These are phyloP conservation scores for Phainopepla nitens DNA, from an alignment of 2,113 vertebrate species.

Conservation along the genomic window DNA sequence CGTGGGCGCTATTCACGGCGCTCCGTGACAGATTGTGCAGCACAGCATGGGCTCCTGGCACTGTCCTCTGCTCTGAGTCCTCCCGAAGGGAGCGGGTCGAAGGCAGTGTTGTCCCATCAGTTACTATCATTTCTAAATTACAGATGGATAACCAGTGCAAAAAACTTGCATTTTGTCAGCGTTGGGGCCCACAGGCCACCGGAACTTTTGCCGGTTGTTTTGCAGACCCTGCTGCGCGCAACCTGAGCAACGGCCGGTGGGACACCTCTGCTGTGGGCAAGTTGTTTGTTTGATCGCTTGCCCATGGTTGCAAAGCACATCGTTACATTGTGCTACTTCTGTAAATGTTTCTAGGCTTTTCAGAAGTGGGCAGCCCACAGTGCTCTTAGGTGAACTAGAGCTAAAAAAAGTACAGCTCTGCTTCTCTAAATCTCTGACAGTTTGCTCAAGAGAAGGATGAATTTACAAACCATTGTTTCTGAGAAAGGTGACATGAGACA, in stretches of 20 bases:
- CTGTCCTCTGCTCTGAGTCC: neutral
- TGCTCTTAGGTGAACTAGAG: neutral
- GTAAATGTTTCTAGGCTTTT: neutral
- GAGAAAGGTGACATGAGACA: neutral
- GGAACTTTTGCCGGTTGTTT: neutral
- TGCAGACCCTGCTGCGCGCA: neutral
- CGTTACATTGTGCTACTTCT: neutral
- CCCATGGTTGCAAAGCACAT: neutral
- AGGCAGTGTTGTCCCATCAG: constrained; percentile 1
- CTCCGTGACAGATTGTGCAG: neutral
- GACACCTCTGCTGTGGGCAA: neutral
- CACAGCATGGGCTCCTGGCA: constrained; percentile 2
- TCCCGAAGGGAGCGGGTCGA: neutral
- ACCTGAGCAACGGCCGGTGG: neutral
- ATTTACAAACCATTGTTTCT: neutral
- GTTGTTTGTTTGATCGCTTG: neutral
- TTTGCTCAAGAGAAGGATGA: neutral
- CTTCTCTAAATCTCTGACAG: neutral
- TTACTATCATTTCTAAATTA: constrained; percentile 31
- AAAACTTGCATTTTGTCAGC: neutral
- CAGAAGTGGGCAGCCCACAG: neutral
- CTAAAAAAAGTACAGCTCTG: neutral
- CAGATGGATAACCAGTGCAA: neutral
- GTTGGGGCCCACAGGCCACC: neutral
- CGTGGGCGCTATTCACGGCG: neutral